Conservation (phyloP, 2,888 invertebrate species). For the Melangyna quadrimaculata region DNA sequence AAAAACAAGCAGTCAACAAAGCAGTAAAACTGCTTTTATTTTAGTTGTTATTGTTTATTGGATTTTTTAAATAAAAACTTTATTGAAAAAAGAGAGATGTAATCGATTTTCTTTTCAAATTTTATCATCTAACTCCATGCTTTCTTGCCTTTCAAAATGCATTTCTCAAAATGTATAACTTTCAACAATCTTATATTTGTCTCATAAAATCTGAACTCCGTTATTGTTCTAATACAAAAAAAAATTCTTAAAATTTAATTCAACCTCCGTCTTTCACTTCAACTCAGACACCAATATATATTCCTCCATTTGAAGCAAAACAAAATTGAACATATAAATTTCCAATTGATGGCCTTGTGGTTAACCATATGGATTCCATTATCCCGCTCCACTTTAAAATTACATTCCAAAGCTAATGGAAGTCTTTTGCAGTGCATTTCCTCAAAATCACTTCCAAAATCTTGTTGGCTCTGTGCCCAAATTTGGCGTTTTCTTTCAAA, state of each 20-base stretch:
- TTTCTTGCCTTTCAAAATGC: too few species aligned
- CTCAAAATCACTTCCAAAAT: constrained; percentile 42
- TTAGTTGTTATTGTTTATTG: too few species aligned
- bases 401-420: constrained; percentile 49
- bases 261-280: background rate
- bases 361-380: constrained; percentile 51
- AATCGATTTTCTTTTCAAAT: too few species aligned
- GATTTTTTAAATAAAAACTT: too few species aligned
- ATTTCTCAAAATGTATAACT: too few species aligned
- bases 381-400: constrained; percentile 33
- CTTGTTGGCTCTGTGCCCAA: constrained; percentile 53
- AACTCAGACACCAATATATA: background rate
- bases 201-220: too few species aligned
- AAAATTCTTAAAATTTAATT: background rate
- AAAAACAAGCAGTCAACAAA: too few species aligned
- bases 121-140: too few species aligned
- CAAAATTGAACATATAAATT: constrained; percentile 38
- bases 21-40: too few species aligned
- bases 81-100: too few species aligned
- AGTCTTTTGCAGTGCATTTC: constrained; percentile 58
- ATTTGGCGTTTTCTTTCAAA: constrained; percentile 16
- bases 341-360: constrained; percentile 41
- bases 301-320: constrained; percentile 15
- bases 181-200: too few species aligned
- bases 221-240: background rate